Evolutionary conservation across 2,113 vertebrate genomes (phyloP), one percentile per base, ranked within the genome.

Genomic region (Phasianus colchicus): DNA sequence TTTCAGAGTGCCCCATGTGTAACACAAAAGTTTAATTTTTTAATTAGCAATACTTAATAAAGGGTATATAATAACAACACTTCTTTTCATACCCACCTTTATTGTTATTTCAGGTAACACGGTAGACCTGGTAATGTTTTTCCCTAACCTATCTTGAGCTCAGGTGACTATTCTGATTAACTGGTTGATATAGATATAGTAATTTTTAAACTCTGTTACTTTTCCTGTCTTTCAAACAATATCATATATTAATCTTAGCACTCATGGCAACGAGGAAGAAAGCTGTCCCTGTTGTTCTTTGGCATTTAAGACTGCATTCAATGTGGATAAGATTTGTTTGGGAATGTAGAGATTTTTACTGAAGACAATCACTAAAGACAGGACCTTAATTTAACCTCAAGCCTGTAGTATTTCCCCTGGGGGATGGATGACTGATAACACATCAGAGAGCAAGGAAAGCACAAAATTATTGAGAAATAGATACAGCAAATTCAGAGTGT

Each of bases 351-450:
- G 76, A 61, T 73, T 90, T 54, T 97, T 97, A 90, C 91, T 90
- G 97, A 93, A 97, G 95, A 97, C 96, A 93, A 97, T 98, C 95
- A 90, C 95, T 92, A 54, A 92, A 94, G 95, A 96, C 87, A 96
- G 94, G 91, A 95, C 94, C 96, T 97, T 97, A 98, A 98, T 97
- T 98, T 97, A 98, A 97, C 97, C 96, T 96, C 93, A 78, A 92
- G 91, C 84, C 94, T 95, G 90, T 77, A 96, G 90, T 94, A 95
- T 96, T 97, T 98, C 97, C 97, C 95, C 64, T 67, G 94, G 83
- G 97, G 95, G 47, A 45, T 0, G 21, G 92, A 97, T 97, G 96
- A 97, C 97, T 96, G 97, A 97, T 97, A 97, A 97, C 88, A 92
- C 10, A 10, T 88, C 73, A 75, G 86, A 96, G 90, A 90, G 86